phyloP scores from a whole-genome alignment of 2,797 vertebrate species.

The Psittacula derbiana region DNA sequence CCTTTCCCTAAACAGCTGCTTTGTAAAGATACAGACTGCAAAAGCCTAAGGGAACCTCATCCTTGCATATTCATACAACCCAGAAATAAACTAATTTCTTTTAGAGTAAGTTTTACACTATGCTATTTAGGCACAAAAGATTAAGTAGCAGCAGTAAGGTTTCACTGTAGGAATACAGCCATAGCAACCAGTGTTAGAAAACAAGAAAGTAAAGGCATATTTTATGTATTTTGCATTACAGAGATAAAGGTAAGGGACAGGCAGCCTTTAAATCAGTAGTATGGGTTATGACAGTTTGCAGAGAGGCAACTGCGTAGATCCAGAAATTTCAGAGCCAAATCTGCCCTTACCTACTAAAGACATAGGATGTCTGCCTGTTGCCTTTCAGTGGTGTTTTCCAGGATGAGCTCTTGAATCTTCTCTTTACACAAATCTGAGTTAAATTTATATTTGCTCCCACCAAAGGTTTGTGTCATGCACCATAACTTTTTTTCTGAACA shows the following conservation, averaged over 20 bases:
- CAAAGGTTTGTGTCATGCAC: neutral
- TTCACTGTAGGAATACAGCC: neutral
- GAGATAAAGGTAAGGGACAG: neutral
- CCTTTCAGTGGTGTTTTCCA: neutral
- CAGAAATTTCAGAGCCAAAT: neutral
- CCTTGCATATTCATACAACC: neutral
- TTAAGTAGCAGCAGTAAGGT: neutral
- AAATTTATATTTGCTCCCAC: neutral
- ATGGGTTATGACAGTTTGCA: neutral
- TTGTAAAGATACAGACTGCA: neutral
- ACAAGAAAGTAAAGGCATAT: neutral
- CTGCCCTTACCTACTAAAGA: neutral
- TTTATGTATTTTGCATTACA: neutral
- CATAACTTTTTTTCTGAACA: neutral
- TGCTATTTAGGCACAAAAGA: neutral
- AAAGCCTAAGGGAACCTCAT: neutral
- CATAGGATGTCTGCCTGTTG: fast-evolving
- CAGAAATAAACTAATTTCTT: neutral
- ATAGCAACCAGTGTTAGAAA: neutral
- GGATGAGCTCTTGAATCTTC: neutral
- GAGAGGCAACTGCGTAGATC: neutral
- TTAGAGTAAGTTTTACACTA: neutral
- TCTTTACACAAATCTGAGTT: neutral
- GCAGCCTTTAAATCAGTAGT: neutral
- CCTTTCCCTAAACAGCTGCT: neutral